These are phyloP conservation scores for Drosophila orena DNA, from an alignment of 1,140 invertebrate genomes.

Conservation along the genomic window DNA sequence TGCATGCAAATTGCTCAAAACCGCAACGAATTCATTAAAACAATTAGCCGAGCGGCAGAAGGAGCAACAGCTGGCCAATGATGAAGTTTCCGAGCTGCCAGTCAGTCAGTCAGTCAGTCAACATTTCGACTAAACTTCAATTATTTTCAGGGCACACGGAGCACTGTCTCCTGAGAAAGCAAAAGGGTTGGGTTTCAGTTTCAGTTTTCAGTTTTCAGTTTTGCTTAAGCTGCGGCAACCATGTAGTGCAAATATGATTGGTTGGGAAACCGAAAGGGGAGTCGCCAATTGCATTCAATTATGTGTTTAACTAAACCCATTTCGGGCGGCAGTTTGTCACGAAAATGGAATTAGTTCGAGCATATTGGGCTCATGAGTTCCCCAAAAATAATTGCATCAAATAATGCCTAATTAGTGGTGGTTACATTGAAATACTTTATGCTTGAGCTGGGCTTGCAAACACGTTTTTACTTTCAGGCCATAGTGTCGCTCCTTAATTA, in stretches of 20 bases:
- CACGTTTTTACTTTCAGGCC: too few relatives aligned
- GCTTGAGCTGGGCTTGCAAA: too few relatives aligned
- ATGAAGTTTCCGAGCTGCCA: conserved; percentile 25
- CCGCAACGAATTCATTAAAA: conserved; percentile 83
- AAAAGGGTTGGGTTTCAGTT: not conserved
- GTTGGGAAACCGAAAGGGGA: conserved; percentile 17
- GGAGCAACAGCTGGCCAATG: conserved; percentile 57
- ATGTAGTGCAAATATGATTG: conserved; percentile 23
- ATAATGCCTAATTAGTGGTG: not conserved
- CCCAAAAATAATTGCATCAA: conserved; percentile 1
- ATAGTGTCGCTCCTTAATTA: not conserved
- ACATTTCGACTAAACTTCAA: conserved; percentile 51
- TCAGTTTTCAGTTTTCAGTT: not conserved
- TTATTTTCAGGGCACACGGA: conserved; percentile 11
- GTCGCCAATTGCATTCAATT: conserved; percentile 40
- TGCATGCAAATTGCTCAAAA: conserved; percentile 79
- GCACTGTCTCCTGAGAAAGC: not conserved
- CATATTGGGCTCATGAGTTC: not conserved
- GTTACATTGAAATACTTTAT: conserved; percentile 1
- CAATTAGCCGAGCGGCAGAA: conserved; percentile 71
- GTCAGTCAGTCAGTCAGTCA: conserved; percentile 32
- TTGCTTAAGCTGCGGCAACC: conserved; percentile 1
- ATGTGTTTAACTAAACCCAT: conserved; percentile 36
- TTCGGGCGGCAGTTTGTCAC: conserved; percentile 22
- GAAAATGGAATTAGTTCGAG: conserved; percentile 37